Evolutionary conservation across 1,140 invertebrate genomes (phyloP).

Genomic region (Sycophila sp.): DNA sequence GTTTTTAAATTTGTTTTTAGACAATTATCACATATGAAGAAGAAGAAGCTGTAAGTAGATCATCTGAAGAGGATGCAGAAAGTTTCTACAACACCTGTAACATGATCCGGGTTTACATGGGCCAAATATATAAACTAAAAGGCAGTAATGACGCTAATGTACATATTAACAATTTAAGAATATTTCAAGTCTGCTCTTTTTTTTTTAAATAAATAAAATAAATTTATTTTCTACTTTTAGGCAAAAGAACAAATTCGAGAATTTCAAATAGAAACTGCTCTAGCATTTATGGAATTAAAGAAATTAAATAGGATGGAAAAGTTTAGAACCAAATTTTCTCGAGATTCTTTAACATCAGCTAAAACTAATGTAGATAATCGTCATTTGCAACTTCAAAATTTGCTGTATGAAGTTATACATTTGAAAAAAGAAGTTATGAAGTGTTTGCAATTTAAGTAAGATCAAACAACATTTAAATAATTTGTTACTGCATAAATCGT

Average conservation of each 20-base stretch:
- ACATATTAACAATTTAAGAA: background rate
- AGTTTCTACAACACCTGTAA: conserved; percentile 76
- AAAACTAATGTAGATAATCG: conserved; percentile 90
- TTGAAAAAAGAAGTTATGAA: conserved; percentile 93
- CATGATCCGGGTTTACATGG: conserved; percentile 73
- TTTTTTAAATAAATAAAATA: too few relatives aligned
- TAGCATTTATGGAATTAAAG: conserved; percentile 83
- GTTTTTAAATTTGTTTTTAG: conserved; percentile 53
- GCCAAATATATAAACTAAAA: conserved; percentile 75
- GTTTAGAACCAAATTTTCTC: conserved; percentile 80
- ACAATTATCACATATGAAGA: conserved; percentile 78
- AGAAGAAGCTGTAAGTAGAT: conserved; percentile 73
- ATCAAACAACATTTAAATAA: conserved; percentile 9
- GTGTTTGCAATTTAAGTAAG: conserved; percentile 90
- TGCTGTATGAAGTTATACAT: conserved; percentile 95
- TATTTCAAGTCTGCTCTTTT: too few relatives aligned
- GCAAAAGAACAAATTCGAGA: conserved; percentile 72
- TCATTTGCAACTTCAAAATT: conserved; percentile 91
- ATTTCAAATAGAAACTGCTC: conserved; percentile 75
- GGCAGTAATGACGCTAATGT: conserved; percentile 66
- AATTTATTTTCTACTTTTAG: too few relatives aligned
- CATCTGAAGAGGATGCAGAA: conserved; percentile 74
- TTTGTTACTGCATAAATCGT: background rate
- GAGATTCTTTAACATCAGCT: conserved; percentile 81
- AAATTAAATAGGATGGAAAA: conserved; percentile 93